Evolutionary conservation across 1,140 invertebrate species (phyloP), one percentile per base, ranked within the genome.

Genomic region (Ganaspis sp.): DNA sequence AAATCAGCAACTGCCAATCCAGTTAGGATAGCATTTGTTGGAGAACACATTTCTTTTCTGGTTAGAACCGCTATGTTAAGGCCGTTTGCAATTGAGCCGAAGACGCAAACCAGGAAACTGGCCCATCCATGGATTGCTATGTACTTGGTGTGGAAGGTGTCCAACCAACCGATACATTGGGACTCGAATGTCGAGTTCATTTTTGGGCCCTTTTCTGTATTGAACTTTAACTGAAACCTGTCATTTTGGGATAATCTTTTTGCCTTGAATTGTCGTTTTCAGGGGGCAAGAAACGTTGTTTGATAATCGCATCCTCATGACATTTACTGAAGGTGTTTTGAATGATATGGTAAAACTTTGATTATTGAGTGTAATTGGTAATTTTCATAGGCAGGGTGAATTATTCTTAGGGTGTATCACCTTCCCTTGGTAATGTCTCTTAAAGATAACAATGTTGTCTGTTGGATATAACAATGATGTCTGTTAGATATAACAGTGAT

Each of bases 31-130:
- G 95, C 94, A 89, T 99, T 99, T 8, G 97, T 98, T 0, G 98
- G 97, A 1, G 97, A 95, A 92, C 84, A 97, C 97, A 99, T 98
- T 85, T 98, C 96, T 5, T 95, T 92, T 9, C 97, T 93, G 0
- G 97, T 98, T 21, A 99, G 91, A 4, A 99, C 97, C n/a, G 96
- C 95, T 45, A 99, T 98, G 90, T 99, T 99, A 73, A 99, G 93
- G 0, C 96, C 93, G 88, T 99, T 99, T 64, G 97, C 96, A 15
- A 98, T 93, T 4, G 97, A 96, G 49, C 98, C 98, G 84, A 98
- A 96, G 19, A 96, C 92, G 89, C 98, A 99, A 49, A 99, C 96
- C 1, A 95, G 79, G 1, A 97, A 86, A 78, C 94, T 94, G 1
- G 94, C 86, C 90, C 95, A 96, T 1, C 95, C 96, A 88, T 97